phyloP scores from a whole-genome alignment of 2,113 vertebrate species.

The Anguilla rostrata region DNA sequence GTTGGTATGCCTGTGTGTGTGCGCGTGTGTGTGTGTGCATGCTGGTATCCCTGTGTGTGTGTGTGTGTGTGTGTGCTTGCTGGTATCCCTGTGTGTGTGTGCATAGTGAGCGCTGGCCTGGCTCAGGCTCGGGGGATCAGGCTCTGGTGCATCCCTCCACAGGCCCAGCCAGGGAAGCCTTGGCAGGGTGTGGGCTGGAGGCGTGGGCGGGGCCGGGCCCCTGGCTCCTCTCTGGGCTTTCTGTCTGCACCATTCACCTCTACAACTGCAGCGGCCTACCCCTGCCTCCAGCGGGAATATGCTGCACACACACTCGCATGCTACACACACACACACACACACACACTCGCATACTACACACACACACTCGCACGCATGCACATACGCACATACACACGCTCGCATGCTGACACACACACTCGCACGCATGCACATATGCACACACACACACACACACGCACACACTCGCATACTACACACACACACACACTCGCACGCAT shows the following conservation, averaged over 20 bases:
- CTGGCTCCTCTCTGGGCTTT: conserved; percentile 71
- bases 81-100: too few species aligned
- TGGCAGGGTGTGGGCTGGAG: conserved; percentile 76
- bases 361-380: too few species aligned
- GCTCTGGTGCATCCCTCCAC: conserved; percentile 83
- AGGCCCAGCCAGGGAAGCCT: conserved; percentile 79
- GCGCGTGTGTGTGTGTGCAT: too few species aligned
- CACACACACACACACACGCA: conserved; percentile 12
- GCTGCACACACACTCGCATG: background rate
- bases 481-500: conserved; percentile 21
- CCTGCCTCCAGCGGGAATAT: background rate
- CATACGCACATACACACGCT: background rate
- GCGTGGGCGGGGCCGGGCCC: conserved; percentile 74
- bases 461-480: conserved; percentile 28
- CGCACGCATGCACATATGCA: conserved; percentile 23
- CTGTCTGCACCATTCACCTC: conserved; percentile 78
- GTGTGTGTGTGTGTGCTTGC: too few species aligned
- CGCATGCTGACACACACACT: background rate
- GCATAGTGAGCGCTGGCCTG: conserved; percentile 61
- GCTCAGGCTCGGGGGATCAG: conserved; percentile 61
- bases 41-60: too few species aligned
- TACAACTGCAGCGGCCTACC: conserved; percentile 67
- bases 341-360: too few species aligned
- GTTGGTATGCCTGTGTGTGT: too few species aligned
- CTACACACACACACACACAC: too few species aligned